These are phyloP conservation scores for Lepidothrix coronata DNA, from an alignment of 2,113 vertebrate species.

Conservation along the genomic window DNA sequence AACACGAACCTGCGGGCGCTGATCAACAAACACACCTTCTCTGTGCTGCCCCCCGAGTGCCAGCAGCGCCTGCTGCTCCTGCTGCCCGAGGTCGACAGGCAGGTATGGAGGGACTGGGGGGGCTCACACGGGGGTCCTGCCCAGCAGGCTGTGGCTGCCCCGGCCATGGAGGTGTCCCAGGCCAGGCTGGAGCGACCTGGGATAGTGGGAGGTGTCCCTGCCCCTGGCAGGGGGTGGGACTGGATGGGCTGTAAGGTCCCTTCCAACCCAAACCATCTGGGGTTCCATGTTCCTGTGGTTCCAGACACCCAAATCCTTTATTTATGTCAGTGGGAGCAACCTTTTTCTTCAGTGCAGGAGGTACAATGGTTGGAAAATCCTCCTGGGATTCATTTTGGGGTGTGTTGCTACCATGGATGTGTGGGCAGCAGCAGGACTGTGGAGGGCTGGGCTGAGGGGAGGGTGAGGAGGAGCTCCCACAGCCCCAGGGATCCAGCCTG, in stretches of 20 bases:
- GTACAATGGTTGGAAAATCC: neutral
- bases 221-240: neutral
- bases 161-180: neutral
- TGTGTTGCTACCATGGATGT: neutral
- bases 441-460: neutral
- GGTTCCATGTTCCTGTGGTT: neutral
- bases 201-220: neutral
- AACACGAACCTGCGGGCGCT: constrained; percentile 95
- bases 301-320: neutral
- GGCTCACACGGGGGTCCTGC: no score
- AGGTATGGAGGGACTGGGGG: constrained; percentile 69
- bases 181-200: neutral
- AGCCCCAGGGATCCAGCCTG: neutral
- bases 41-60: constrained; percentile 83
- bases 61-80: constrained; percentile 91
- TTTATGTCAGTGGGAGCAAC: neutral
- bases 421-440: neutral
- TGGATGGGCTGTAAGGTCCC: neutral
- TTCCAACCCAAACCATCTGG: neutral
- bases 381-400: neutral
- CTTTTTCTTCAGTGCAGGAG: neutral
- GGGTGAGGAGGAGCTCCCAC: neutral
- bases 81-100: constrained; percentile 92
- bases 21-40: constrained; percentile 97
- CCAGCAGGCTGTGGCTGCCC: neutral